Percentiles rank a stretch among this genome's conserved stretches.
phyloP scores from a whole-genome alignment of 2,888 invertebrate species.

The Autographa gamma region DNA sequence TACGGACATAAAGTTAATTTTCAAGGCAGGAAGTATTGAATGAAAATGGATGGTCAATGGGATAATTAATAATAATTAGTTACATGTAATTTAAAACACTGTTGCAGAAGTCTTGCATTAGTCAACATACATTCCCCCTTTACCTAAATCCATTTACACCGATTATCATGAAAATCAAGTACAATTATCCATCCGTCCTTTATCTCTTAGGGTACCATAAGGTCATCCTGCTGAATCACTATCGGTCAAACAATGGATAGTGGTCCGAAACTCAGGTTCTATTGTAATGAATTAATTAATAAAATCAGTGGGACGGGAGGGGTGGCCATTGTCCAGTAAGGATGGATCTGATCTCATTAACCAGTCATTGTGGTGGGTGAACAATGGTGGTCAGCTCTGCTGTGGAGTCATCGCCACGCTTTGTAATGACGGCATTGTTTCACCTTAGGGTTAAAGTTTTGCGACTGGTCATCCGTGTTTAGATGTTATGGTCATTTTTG shows the following conservation, averaged over 20 bases:
- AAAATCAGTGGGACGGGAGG: conserved; percentile 81
- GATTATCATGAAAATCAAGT: conserved; percentile 48
- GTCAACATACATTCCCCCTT: neutral
- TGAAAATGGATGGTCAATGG: no score
- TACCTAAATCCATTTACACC: conserved; percentile 13
- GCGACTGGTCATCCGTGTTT: neutral
- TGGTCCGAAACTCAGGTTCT: conserved; percentile 83
- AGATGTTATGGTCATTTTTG: neutral
- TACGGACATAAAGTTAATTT: no score
- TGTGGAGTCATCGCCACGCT: conserved; percentile 69
- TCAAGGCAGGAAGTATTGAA: no score
- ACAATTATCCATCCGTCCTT: conserved; percentile 52
- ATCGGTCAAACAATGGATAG: conserved; percentile 77
- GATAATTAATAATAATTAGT: no score
- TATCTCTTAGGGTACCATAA: conserved; percentile 50
- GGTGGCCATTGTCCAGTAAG: conserved; percentile 82
- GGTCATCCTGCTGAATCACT: conserved; percentile 81
- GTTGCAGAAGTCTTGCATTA: neutral
- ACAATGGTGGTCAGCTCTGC: conserved; percentile 75
- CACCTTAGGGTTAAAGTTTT: conserved; percentile 22
- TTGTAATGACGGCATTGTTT: conserved; percentile 51
- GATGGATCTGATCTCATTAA: conserved; percentile 88
- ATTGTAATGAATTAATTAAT: conserved; percentile 89
- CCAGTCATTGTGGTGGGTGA: conserved; percentile 85
- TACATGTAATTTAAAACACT: neutral